A percentile compares a stretch with the other conserved stretches of the same genome.
Conservation (phyloP, 2,797 vertebrate genomes). For the Anguilla obscura region DNA sequence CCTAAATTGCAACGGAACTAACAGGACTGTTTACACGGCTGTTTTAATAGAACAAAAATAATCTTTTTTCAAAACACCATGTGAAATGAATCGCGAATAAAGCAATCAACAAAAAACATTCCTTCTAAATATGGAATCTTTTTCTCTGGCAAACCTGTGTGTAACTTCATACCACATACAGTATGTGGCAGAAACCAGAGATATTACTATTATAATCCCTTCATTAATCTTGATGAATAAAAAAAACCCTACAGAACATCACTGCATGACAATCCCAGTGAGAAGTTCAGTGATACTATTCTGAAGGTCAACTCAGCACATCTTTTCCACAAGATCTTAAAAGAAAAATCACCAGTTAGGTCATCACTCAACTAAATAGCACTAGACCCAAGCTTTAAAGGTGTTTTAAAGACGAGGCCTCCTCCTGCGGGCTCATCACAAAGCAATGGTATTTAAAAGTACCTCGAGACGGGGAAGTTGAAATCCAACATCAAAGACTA, state of each 20-base stretch:
- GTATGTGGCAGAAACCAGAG: not conserved
- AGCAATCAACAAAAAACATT: not conserved
- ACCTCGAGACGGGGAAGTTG: slow-evolving; percentile 7
- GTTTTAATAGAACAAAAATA: no score
- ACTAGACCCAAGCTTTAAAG: not conserved
- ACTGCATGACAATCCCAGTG: not conserved
- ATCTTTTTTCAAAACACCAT: not conserved
- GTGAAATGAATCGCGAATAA: not conserved
- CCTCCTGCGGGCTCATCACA: not conserved
- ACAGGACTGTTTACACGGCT: not conserved
- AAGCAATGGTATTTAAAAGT: not conserved
- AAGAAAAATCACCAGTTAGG: slow-evolving; percentile 1
- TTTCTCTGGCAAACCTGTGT: not conserved
- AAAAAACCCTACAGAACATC: not conserved
- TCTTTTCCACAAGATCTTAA: not conserved
- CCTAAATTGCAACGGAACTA: not conserved
- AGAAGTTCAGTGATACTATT: not conserved
- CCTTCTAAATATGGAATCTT: not conserved
- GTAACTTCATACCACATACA: not conserved
- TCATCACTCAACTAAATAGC: not conserved
- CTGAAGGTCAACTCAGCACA: not conserved
- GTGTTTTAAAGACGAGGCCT: not conserved
- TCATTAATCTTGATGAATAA: not conserved
- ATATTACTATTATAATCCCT: not conserved
- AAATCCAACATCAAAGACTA: slow-evolving; percentile 54